Base-by-base conservation (phyloP, 2,113 vertebrate genomes). In the Procavia capensis region DNA sequence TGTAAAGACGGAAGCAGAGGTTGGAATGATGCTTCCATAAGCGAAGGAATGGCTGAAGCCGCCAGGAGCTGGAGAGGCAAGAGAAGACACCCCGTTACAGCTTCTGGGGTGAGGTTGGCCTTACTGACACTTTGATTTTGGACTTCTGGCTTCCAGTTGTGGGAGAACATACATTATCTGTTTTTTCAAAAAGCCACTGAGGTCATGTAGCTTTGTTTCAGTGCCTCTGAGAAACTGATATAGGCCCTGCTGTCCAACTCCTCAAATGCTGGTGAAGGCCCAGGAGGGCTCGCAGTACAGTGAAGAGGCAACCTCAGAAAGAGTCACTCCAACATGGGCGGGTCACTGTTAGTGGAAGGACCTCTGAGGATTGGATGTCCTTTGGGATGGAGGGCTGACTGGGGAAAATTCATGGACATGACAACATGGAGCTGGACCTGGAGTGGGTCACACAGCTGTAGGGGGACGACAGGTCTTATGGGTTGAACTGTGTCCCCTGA, bases 211-310 rank as follows among this genome's bases (percentile, higher is more conserved):
- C 34, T 31, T 64, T 25, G 39, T 41, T 31, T n/a, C 17, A 20
- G 45, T 16, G 17, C 13, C 50, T 16, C 50, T 13, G 11, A 16
- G 50, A 54, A 54, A 54, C 14, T 54, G 50, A 45, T 31, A 54
- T 13, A n/a, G 63, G 85, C 85, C 89, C 79, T 72, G 63, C 50
- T 6, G 43, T 9, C 50, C 74, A 70, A n/a, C 63, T 41, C 61
- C 57, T n/a, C 20, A n/a, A 24, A 36, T 43, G 79, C 13, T n/a
- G 43, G 19, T 11, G 41, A 22, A 47, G 47, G 11, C 39, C 75
- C 75, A n/a, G 8, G 5, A 47, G n/a, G 36, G 14, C 27, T 14
- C 2, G 2, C 0, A 27, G 45, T 24, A 9, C n/a, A 9, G 17
- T 6, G 25, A 45, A 45, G n/a, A 81, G 54, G 74, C 43, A 81